phyloP scores from a whole-genome alignment of 2,113 vertebrate species.

The Catharus fuscescens region DNA sequence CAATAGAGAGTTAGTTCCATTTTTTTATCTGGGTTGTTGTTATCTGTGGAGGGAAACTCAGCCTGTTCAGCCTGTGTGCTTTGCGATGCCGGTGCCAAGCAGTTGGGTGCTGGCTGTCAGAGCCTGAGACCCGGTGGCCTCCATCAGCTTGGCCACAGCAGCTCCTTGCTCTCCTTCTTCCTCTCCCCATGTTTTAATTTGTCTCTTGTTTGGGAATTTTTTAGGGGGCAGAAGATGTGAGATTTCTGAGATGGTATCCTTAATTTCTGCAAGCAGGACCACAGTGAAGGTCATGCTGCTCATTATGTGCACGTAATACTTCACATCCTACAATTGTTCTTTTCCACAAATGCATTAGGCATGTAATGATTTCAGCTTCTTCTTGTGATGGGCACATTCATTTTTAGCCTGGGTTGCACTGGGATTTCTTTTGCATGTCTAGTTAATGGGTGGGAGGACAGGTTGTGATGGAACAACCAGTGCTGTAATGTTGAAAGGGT shows the following conservation, averaged over 20 bases:
- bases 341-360: not conserved
- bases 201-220: not conserved
- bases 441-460: constrained; percentile 3
- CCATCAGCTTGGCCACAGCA: not conserved
- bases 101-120: not conserved
- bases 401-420: not conserved
- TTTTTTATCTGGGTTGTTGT: not conserved
- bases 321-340: not conserved
- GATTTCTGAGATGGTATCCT: not conserved
- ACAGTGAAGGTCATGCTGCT: not conserved
- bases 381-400: not conserved
- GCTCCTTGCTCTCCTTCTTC: not conserved
- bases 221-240: not conserved
- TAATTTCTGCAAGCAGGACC: not conserved
- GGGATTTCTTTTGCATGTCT: constrained; percentile 17
- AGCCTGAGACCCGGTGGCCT: not conserved
- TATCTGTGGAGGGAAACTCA: not conserved
- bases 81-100: not conserved
- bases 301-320: fast-evolving
- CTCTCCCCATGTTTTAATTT: not conserved
- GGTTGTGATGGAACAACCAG: constrained; percentile 6
- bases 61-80: not conserved
- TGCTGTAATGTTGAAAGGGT: not conserved
- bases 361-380: not conserved
- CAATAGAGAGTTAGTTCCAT: not conserved